phyloP scores from a whole-genome alignment of 2,888 invertebrate genomes.

The Parasteatoda lunata region DNA sequence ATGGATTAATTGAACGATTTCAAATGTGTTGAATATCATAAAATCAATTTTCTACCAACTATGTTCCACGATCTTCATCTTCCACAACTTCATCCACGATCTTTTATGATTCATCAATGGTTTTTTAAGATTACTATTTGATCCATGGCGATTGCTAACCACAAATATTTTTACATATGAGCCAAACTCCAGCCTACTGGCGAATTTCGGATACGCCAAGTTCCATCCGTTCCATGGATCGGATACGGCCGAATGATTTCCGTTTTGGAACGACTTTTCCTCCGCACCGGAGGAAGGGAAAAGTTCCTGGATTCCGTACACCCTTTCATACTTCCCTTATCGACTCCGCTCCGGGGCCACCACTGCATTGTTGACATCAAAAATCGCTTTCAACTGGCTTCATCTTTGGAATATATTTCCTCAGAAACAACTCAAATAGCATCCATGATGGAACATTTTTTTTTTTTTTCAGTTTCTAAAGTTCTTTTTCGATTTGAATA shows the following conservation, averaged over 20 bases:
- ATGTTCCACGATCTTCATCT: no score
- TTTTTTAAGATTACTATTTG: no score
- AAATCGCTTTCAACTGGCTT: conserved; percentile 30
- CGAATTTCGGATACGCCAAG: neutral
- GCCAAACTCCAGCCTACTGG: conserved; percentile 26
- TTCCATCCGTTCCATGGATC: conserved; percentile 55
- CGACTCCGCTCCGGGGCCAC: conserved; percentile 39
- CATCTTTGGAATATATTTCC: conserved; percentile 38
- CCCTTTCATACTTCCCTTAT: conserved; percentile 32
- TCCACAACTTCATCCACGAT: no score
- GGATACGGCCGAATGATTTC: conserved; percentile 66
- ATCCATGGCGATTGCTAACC: no score
- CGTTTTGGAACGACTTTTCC: conserved; percentile 50
- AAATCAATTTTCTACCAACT: no score
- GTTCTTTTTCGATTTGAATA: conserved; percentile 17
- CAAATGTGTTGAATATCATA: no score
- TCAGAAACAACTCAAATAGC: conserved; percentile 10
- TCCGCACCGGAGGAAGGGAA: conserved; percentile 11
- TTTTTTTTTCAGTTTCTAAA: neutral
- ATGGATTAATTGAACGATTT: no score
- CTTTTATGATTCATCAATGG: no score
- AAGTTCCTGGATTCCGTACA: conserved; percentile 19
- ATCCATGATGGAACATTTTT: conserved; percentile 28
- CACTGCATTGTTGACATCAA: conserved; percentile 41
- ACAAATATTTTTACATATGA: neutral